Evolutionary conservation across 23 tunicate species (phyloP).

Genomic region (Diplosoma virens): DNA sequence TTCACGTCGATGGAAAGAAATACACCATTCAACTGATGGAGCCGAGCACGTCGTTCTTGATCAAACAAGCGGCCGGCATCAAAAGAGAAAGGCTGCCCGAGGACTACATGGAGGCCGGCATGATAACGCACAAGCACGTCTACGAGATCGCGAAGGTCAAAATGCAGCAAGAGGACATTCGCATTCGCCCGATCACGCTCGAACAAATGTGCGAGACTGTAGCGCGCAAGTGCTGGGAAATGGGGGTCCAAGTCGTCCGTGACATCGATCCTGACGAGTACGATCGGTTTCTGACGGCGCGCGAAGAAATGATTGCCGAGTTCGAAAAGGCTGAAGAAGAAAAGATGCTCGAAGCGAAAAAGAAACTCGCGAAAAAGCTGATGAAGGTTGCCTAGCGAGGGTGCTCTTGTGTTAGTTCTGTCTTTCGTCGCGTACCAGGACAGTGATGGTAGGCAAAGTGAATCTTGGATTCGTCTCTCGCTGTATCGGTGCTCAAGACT

Average conservation of each 20-base stretch:
- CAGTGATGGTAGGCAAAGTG: too few relatives aligned
- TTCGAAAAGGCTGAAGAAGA: slow-evolving; percentile 36
- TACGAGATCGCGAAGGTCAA: slow-evolving; percentile 90
- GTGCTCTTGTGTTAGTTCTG: too few relatives aligned
- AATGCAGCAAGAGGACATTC: slow-evolving; percentile 63
- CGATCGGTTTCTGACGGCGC: slow-evolving; percentile 42
- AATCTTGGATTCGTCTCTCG: too few relatives aligned
- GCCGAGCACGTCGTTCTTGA: slow-evolving; percentile 46
- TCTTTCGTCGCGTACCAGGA: too few relatives aligned
- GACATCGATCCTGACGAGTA: slow-evolving; percentile 72
- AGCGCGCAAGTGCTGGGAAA: slow-evolving; percentile 21
- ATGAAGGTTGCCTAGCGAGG: too few relatives aligned
- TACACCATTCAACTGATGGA: slow-evolving; percentile 53
- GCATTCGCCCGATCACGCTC: slow-evolving; percentile 54
- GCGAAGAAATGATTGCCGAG: slow-evolving; percentile 33
- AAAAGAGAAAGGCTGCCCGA: slow-evolving; percentile 25
- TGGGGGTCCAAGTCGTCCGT: slow-evolving; percentile 52
- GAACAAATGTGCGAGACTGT: slow-evolving; percentile 58
- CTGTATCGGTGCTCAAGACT: too few relatives aligned
- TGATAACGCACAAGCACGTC: slow-evolving; percentile 74
- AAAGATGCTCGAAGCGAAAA: slow-evolving; percentile 44
- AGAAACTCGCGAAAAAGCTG: slow-evolving; percentile 46
- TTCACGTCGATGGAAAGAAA: slow-evolving; percentile 82
- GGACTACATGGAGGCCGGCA: slow-evolving; percentile 41
- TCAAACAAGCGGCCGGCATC: slow-evolving; percentile 87